A percentile compares a stretch with the other conserved stretches of the same genome.
phyloP scores from a whole-genome alignment of 2,113 vertebrate genomes.

The Saguinus midas region DNA sequence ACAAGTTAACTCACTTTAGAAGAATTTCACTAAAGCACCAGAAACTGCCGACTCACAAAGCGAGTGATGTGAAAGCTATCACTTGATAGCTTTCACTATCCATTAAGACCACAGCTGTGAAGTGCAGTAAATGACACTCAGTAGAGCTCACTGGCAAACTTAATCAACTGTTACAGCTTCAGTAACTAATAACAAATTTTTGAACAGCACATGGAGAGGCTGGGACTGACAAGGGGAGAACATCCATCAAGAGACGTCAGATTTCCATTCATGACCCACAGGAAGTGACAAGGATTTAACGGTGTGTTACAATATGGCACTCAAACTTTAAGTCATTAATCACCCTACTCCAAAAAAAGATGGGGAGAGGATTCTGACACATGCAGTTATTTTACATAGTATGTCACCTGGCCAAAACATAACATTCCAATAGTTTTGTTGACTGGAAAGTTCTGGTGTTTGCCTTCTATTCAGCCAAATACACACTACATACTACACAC shows the following conservation, averaged over 20 bases:
- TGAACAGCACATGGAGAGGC: neutral
- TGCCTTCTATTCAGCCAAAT: neutral
- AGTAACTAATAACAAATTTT: neutral
- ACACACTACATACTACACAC: neutral
- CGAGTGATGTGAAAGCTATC: too few species aligned
- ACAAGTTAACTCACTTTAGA: constrained; percentile 33
- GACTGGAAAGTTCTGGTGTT: neutral
- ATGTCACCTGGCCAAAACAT: neutral
- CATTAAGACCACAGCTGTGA: neutral
- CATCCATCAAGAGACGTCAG: neutral
- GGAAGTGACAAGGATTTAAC: neutral
- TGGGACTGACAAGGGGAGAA: neutral
- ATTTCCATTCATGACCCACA: neutral
- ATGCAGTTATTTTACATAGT: neutral
- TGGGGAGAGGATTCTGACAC: neutral
- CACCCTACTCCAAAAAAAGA: neutral
- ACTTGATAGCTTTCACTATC: neutral
- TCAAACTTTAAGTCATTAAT: neutral
- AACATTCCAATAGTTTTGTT: neutral
- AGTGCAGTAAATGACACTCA: neutral
- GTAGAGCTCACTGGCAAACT: neutral
- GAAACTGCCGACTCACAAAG: neutral
- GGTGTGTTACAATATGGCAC: neutral
- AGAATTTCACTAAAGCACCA: neutral
- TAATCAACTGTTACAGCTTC: neutral